Conservation (phyloP, 2,113 vertebrate species). For the Myodes glareolus region DNA sequence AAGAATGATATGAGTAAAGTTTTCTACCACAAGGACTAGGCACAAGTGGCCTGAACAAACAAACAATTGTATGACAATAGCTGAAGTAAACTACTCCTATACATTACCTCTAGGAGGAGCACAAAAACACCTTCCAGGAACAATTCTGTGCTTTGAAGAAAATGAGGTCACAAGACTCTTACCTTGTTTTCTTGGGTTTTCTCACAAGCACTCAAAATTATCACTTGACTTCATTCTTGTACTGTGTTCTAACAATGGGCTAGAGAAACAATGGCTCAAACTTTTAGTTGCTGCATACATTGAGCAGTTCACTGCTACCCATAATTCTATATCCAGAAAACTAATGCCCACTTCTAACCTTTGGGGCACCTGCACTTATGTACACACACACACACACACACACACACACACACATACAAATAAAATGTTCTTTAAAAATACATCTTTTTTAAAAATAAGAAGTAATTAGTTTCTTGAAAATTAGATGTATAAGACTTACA, state of each 20-base stretch:
- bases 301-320: neutral
- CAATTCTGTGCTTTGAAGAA: neutral
- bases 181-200: neutral
- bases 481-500: neutral
- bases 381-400: neutral
- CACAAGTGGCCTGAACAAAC: neutral
- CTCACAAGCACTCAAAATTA: neutral
- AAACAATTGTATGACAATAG: neutral
- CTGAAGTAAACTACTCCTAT: neutral
- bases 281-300: neutral
- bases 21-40: neutral
- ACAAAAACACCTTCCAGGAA: neutral
- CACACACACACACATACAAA: neutral
- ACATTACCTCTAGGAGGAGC: neutral
- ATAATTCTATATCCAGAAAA: neutral
- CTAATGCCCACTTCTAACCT: neutral
- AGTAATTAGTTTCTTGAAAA: slow-evolving; percentile 24
- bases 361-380: neutral
- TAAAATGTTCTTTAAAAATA: neutral
- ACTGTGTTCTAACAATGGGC: neutral
- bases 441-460: neutral
- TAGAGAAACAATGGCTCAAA: neutral
- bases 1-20: neutral
- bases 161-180: neutral
- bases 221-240: neutral